Conservation (phyloP, 2,113 vertebrate genomes). For the Melanerpes formicivorus region DNA sequence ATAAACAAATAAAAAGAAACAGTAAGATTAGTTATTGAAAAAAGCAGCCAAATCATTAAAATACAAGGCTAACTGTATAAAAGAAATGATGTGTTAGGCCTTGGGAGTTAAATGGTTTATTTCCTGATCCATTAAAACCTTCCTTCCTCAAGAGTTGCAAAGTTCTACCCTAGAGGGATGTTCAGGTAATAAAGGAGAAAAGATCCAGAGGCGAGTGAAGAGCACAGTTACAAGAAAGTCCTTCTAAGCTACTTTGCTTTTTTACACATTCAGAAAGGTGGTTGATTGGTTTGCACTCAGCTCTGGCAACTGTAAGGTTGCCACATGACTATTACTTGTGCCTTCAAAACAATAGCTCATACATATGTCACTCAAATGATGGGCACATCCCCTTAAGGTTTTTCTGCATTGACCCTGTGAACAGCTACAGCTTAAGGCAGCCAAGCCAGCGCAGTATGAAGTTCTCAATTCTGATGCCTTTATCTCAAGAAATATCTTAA, state of each 20-base stretch:
- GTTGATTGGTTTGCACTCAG: neutral
- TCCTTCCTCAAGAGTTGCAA: constrained; percentile 5
- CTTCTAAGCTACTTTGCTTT: neutral
- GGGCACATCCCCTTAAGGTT: too few relatives aligned
- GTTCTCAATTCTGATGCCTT: neutral
- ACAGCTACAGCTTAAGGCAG: neutral
- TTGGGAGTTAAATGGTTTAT: constrained; percentile 49
- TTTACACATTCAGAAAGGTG: neutral
- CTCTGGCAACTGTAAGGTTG: neutral
- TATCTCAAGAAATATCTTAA: neutral
- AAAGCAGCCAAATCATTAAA: constrained; percentile 5
- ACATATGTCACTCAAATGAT: neutral
- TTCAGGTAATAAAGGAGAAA: constrained; percentile 29
- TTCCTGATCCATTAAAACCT: constrained; percentile 52
- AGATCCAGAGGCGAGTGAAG: neutral
- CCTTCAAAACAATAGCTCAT: neutral
- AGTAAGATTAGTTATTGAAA: neutral
- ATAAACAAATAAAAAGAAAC: neutral
- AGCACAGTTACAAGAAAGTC: neutral
- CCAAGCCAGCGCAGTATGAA: neutral
- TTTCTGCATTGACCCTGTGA: neutral
- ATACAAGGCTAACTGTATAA: neutral
- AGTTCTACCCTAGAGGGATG: constrained; percentile 27
- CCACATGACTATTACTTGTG: neutral
- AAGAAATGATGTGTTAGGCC: constrained; percentile 5